Conservation (phyloP, 23 tunicate genomes). For the Oikopleura dioica region DNA sequence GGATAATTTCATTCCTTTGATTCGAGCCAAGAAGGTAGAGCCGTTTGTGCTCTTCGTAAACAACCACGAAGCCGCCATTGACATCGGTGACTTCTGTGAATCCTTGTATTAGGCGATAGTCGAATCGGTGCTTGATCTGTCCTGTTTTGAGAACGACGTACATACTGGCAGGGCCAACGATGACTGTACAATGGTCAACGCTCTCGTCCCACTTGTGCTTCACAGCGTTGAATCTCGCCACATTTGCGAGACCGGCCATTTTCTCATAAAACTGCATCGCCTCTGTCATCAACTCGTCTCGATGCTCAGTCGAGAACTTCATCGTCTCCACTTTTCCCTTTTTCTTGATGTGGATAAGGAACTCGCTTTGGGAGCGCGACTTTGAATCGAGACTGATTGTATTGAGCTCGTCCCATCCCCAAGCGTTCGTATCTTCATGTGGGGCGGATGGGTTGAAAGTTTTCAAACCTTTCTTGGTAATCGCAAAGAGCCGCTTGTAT, state of each 20-base stretch:
- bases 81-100: neutral
- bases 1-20: slow-evolving; percentile 29
- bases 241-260: neutral
- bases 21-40: slow-evolving; percentile 49
- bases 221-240: slow-evolving; percentile 33
- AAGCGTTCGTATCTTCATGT: slow-evolving; percentile 64
- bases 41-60: neutral
- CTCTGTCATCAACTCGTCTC: slow-evolving; percentile 59
- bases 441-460: slow-evolving; percentile 54
- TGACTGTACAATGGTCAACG: slow-evolving; percentile 29
- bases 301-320: slow-evolving; percentile 56
- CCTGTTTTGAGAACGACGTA: neutral
- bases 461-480: slow-evolving; percentile 68
- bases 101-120: neutral
- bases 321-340: slow-evolving; percentile 79
- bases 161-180: slow-evolving; percentile 13
- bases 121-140: neutral
- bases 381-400: slow-evolving; percentile 65
- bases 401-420: slow-evolving; percentile 73
- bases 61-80: neutral
- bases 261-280: slow-evolving; percentile 24
- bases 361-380: slow-evolving; percentile 59
- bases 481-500: slow-evolving; percentile 49
- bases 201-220: slow-evolving; percentile 65
- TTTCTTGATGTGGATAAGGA: slow-evolving; percentile 40